Base-by-base conservation (phyloP, 2,888 invertebrate genomes). In the Melangyna quadrimaculata region DNA sequence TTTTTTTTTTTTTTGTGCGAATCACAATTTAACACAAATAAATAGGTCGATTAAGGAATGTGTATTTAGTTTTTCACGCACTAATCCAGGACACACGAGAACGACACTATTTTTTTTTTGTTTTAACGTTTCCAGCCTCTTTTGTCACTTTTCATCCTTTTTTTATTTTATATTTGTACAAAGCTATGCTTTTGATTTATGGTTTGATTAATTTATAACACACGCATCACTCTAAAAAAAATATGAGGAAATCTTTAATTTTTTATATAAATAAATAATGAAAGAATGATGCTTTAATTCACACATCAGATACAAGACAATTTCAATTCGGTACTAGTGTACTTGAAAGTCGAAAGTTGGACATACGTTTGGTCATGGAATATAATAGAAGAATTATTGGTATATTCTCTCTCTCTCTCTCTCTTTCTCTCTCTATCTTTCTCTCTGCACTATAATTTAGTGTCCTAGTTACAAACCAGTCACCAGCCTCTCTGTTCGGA, bases 381-480 rank as follows among this genome's bases (percentile, higher is more conserved):
- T 12, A 35, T 35, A 3, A 35, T 35, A 3, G 35, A 35, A 1
- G 12, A 35, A 12, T 10, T 10, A 35, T 35, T 10, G 35, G 12
- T 35, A n/a, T 40, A n/a, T 7, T 40, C 32, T 35, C 24, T 17
- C 3, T 9, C 9, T 35, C 12, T 35, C 14, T 59, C 7, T 59
- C 22, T 59, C 32, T n/a, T 7, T 40, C 32, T 35, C 24, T 17
- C 3, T 9, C 9, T 35, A 5, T 35, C 14, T 59, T 3, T 59
- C 22, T 59, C 32, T n/a, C n/a, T n/a, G n/a, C n/a, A n/a, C n/a
- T n/a, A n/a, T n/a, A n/a, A n/a, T n/a, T n/a, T n/a, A n/a, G 5
- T 59, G 51, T 48, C 51, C 51, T 67, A 35, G 51, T 51, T 67
- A 67, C 19, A 67, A 48, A 67, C 19, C 51, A 48, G 9, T 51